phyloP scores from a whole-genome alignment of 2,113 vertebrate species.

The Cairina moschata region DNA sequence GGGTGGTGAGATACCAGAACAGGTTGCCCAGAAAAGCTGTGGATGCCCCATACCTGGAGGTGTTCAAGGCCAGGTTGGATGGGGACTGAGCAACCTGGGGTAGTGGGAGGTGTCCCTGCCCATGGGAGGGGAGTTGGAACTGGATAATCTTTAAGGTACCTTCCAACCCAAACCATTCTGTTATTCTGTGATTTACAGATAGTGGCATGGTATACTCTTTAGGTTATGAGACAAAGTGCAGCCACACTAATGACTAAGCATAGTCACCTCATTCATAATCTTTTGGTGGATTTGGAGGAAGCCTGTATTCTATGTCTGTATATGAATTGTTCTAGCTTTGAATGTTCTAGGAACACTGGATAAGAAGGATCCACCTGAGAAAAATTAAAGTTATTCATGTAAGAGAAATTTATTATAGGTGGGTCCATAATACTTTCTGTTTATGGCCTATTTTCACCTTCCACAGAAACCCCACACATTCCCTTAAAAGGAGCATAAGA shows the following conservation, averaged over 20 bases:
- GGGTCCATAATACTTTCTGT: neutral
- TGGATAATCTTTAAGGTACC: neutral
- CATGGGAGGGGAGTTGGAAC: neutral
- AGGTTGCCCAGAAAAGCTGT: neutral
- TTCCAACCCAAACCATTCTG: neutral
- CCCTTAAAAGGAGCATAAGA: neutral
- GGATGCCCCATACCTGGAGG: neutral
- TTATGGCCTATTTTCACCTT: neutral
- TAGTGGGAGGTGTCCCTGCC: neutral
- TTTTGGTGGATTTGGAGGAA: neutral
- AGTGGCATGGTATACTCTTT: accelerated
- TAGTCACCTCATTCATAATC: neutral
- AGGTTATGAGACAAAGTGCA: neutral
- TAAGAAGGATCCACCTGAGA: accelerated
- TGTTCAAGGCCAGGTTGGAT: neutral
- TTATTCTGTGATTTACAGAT: neutral
- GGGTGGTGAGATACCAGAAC: neutral
- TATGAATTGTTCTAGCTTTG: neutral
- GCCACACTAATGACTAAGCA: neutral
- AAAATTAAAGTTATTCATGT: neutral
- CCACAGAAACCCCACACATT: neutral
- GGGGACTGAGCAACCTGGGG: neutral
- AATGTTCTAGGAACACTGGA: neutral
- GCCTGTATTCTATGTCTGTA: neutral
- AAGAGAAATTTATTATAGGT: neutral